Percentiles rank a stretch among this genome's conserved stretches.
Evolutionary conservation across 1,140 invertebrate genomes (phyloP).

Genomic region (Rhyzopertha dominica): DNA sequence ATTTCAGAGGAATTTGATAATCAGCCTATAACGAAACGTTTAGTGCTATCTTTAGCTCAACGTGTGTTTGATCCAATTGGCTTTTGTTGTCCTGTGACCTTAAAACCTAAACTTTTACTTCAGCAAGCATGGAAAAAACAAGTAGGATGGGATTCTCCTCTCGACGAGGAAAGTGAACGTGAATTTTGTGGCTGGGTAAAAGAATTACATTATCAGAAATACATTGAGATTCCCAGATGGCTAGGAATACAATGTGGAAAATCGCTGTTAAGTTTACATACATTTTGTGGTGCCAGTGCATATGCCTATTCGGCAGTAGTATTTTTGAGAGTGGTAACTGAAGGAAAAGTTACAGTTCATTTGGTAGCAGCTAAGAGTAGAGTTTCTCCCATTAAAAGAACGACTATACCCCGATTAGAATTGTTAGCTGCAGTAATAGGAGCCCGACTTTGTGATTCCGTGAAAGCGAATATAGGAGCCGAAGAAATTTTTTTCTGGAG

Average conservation of each 20-base stretch:
- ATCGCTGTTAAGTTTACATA: conserved; percentile 22
- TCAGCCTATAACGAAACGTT: conserved; percentile 17
- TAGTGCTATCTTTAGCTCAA: conserved; percentile 27
- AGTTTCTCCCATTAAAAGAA: conserved; percentile 16
- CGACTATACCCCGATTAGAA: conserved; percentile 19
- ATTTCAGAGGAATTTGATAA: background rate
- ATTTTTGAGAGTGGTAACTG: conserved; percentile 16
- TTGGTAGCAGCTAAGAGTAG: conserved; percentile 17
- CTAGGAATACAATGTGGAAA: too few relatives aligned
- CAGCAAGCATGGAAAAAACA: conserved; percentile 30
- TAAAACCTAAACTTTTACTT: conserved; percentile 33
- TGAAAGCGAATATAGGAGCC: too few relatives aligned
- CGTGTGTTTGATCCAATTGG: conserved; percentile 40
- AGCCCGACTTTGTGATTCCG: too few relatives aligned
- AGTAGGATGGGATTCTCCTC: conserved; percentile 33
- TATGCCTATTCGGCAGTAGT: conserved; percentile 22
- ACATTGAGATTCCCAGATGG: too few relatives aligned
- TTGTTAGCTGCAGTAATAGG: too few relatives aligned
- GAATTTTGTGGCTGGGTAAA: too few relatives aligned
- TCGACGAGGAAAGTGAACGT: too few relatives aligned
- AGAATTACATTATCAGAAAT: too few relatives aligned
- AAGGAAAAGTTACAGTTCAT: conserved; percentile 1
- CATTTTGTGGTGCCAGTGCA: conserved; percentile 23
- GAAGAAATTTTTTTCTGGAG: too few relatives aligned
- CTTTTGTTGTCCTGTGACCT: conserved; percentile 28